Percentiles rank a stretch among this genome's conserved stretches.
phyloP scores from a whole-genome alignment of 2,113 vertebrate species.

The Cricetomys ansorgei region DNA sequence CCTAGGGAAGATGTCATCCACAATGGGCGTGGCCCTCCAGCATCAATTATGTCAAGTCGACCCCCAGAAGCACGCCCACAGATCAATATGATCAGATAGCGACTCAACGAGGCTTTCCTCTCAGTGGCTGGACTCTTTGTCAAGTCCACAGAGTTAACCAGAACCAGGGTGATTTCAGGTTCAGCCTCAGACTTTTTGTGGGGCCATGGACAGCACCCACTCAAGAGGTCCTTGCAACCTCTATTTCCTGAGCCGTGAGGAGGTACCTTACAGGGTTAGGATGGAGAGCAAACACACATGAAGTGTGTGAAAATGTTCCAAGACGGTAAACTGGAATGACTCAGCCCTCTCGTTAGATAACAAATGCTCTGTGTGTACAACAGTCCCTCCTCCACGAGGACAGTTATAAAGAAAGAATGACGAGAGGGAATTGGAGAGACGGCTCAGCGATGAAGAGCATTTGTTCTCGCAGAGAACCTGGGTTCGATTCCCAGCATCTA shows the following conservation, averaged over 20 bases:
- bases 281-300: neutral
- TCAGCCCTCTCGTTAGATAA: neutral
- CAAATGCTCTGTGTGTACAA: too few species aligned
- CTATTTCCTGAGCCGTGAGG: neutral
- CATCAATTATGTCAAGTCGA: neutral
- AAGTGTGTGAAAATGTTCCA: neutral
- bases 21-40: neutral
- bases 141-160: neutral
- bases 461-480: neutral
- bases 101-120: neutral
- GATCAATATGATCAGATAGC: neutral
- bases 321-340: neutral
- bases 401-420: conserved; percentile 1
- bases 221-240: neutral
- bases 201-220: neutral
- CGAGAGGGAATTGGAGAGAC: neutral
- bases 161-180: neutral
- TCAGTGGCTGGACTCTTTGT: neutral
- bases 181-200: neutral
- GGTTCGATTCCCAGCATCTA: neutral
- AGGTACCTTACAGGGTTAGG: neutral
- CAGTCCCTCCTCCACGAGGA: neutral
- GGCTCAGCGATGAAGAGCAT: neutral
- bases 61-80: neutral
- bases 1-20: neutral